Evolutionary conservation across 2,113 vertebrate species (phyloP).

Genomic region (Puma concolor): DNA sequence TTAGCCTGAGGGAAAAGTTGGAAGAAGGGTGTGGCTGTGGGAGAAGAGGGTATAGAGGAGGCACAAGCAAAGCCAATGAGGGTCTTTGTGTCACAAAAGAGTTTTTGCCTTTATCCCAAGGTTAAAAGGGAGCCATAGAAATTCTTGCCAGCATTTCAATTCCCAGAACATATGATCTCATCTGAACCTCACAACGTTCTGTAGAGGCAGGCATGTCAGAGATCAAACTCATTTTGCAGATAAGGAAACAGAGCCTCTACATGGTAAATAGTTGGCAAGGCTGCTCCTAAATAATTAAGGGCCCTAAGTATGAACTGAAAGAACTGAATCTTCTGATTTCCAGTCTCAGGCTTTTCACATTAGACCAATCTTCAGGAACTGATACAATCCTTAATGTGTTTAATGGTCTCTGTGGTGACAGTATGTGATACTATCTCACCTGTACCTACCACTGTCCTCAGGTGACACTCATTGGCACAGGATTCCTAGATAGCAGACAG

Average conservation of each 20-base stretch:
- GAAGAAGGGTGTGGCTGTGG: neutral
- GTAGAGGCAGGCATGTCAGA: neutral
- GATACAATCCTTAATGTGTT: neutral
- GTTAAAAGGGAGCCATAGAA: neutral
- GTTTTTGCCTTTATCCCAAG: neutral
- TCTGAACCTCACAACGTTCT: neutral
- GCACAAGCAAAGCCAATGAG: neutral
- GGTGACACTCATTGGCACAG: neutral
- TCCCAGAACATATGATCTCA: neutral
- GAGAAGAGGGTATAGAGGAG: neutral
- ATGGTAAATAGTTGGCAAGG: neutral
- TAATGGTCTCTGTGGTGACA: constrained; percentile 21
- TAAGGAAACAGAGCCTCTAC: neutral
- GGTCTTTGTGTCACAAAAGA: neutral
- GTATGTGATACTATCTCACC: neutral
- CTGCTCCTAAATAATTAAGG: neutral
- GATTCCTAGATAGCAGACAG: neutral
- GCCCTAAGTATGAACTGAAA: neutral
- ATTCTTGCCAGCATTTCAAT: constrained; percentile 5
- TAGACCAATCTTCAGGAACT: neutral
- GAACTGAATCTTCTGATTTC: neutral
- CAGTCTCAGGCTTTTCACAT: neutral
- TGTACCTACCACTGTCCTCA: neutral
- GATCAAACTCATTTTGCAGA: neutral
- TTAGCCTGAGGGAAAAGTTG: neutral